Percentiles rank a stretch among this genome's conserved stretches.
Evolutionary conservation across 2,797 vertebrate species (phyloP).

Genomic region (Schizopygopsis malacanthus): DNA sequence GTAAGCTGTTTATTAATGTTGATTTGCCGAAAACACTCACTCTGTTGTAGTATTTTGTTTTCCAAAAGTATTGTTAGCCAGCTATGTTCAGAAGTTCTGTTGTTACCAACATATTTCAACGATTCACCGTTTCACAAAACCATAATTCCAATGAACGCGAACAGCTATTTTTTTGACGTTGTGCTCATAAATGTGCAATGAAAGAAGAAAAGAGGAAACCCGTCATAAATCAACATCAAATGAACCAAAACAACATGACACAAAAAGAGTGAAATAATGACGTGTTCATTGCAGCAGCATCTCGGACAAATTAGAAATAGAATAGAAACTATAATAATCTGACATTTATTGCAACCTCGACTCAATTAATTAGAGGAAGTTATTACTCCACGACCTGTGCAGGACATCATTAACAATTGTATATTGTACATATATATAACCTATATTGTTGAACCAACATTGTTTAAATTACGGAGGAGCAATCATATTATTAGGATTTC

Average conservation of each 20-base stretch:
- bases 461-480: background rate
- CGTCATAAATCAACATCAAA: background rate
- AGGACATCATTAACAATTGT: background rate
- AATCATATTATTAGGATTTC: background rate
- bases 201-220: background rate
- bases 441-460: background rate
- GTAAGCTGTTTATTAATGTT: background rate
- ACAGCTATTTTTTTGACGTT: background rate
- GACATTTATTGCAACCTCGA: background rate
- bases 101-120: background rate
- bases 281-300: background rate
- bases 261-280: background rate
- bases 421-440: background rate
- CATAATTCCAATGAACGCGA: background rate
- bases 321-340: background rate
- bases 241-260: background rate
- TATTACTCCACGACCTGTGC: background rate
- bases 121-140: background rate
- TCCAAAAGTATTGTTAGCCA: background rate
- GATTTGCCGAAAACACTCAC: background rate
- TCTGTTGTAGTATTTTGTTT: background rate
- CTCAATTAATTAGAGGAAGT: background rate
- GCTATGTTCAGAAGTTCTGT: background rate
- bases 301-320: background rate
- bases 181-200: background rate